phyloP scores from a whole-genome alignment of 2,113 vertebrate species.

The Typhlomys cinereus region DNA sequence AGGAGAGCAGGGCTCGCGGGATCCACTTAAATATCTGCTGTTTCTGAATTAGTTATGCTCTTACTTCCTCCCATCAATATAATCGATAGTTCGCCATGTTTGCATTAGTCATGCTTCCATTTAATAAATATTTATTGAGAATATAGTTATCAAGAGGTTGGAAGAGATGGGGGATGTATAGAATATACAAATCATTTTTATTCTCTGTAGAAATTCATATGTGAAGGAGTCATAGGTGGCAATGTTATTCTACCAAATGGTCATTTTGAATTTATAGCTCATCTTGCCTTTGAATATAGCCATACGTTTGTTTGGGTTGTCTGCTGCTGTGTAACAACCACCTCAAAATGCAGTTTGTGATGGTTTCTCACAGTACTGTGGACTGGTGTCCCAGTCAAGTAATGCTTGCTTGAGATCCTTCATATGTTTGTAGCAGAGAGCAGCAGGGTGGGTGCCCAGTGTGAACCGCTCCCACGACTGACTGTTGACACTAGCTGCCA shows the following conservation, averaged over 20 bases:
- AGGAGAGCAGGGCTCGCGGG: background rate
- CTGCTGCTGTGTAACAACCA: background rate
- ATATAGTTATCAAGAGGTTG: conserved; percentile 32
- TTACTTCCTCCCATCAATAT: conserved; percentile 66
- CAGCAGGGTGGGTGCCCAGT: background rate
- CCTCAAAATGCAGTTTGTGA: background rate
- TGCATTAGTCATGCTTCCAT: conserved; percentile 74
- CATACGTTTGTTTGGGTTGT: background rate
- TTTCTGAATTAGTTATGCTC: conserved; percentile 71
- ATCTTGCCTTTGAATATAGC: background rate
- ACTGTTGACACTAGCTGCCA: background rate
- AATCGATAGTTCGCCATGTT: conserved; percentile 59
- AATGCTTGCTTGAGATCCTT: background rate
- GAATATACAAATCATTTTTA: conserved; percentile 41
- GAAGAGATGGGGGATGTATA: conserved; percentile 31
- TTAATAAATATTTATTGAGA: conserved; percentile 74
- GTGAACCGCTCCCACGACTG: background rate
- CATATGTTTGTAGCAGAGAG: background rate
- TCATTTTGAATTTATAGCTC: conserved; percentile 25
- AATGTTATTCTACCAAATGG: too few species aligned
- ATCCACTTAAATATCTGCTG: conserved; percentile 3
- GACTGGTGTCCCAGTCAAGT: background rate
- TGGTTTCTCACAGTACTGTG: background rate
- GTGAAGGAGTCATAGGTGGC: conserved; percentile 7
- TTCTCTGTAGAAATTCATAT: background rate